Conservation (phyloP, 2,888 invertebrate species). For the Drosophila glabriapex region DNA sequence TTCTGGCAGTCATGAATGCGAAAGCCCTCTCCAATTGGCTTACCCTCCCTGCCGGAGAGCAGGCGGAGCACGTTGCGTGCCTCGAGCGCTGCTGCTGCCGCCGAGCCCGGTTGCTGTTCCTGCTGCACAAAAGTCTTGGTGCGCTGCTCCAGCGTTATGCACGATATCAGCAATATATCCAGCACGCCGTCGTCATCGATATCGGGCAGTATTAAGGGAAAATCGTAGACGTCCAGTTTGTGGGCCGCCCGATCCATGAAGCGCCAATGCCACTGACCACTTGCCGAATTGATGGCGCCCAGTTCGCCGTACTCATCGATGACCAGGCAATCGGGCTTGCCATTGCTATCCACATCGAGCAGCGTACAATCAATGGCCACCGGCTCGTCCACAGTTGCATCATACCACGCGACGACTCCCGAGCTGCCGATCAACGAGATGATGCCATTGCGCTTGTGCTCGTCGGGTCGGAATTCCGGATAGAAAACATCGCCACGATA, state of each 20-base stretch:
- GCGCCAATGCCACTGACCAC: constrained; percentile 87
- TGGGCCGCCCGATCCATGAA: constrained; percentile 80
- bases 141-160: constrained; percentile 82
- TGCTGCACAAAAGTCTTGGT: constrained; percentile 71
- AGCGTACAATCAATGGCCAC: constrained; percentile 90
- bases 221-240: constrained; percentile 88
- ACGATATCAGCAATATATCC: constrained; percentile 89
- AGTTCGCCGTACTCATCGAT: constrained; percentile 89
- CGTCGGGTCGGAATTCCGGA: constrained; percentile 85
- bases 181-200: constrained; percentile 90
- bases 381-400: constrained; percentile 89
- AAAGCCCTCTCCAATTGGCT: constrained; percentile 88
- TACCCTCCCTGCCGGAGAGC: constrained; percentile 90
- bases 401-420: constrained; percentile 91
- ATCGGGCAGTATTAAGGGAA: constrained; percentile 90
- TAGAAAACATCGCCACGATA: constrained; percentile 90
- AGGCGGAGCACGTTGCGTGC: constrained; percentile 88
- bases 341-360: constrained; percentile 90
- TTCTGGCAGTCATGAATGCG: constrained; percentile 87
- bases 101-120: constrained; percentile 47
- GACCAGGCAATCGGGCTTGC: constrained; percentile 90
- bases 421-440: constrained; percentile 89
- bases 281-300: constrained; percentile 87
- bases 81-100: constrained; percentile 38
- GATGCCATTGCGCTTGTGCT: constrained; percentile 87